A percentile compares a stretch with the other conserved stretches of the same genome.
Evolutionary conservation across 2,797 vertebrate species (phyloP).

Genomic region (Acipenser oxyrinchus): DNA sequence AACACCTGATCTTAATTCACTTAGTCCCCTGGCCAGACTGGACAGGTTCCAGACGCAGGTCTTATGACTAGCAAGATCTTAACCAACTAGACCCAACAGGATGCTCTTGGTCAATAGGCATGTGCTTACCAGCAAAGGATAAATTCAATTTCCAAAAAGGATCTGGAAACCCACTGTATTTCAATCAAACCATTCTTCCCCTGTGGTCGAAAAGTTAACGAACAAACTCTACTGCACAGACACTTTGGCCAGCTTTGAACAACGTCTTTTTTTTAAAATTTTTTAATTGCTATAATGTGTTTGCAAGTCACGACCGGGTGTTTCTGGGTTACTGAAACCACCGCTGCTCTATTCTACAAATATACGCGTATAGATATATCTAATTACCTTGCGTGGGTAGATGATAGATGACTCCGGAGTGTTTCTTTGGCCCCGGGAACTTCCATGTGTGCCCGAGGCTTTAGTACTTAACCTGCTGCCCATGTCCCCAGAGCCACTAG

Average conservation of each 20-base stretch:
- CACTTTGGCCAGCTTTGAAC: conserved; percentile 25
- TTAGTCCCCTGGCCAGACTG: too few relatives aligned
- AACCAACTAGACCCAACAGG: too few relatives aligned
- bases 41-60: too few relatives aligned
- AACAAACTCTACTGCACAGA: background rate
- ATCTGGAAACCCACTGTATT: too few relatives aligned
- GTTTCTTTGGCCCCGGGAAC: background rate
- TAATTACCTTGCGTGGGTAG: conserved; percentile 22
- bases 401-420: conserved; percentile 33
- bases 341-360: background rate
- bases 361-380: background rate
- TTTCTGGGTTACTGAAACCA: conserved; percentile 30
- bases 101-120: too few relatives aligned
- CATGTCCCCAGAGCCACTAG: conserved; percentile 5
- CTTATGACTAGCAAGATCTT: too few relatives aligned
- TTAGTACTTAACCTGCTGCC: background rate
- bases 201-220: too few relatives aligned
- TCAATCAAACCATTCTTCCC: too few relatives aligned
- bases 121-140: too few relatives aligned
- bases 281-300: conserved; percentile 22
- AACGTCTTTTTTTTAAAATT: conserved; percentile 24
- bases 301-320: conserved; percentile 23
- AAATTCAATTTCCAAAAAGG: too few relatives aligned
- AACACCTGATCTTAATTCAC: too few relatives aligned
- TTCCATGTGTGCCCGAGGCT: background rate